A percentile compares a stretch with the other conserved stretches of the same genome.
Evolutionary conservation across 1,140 invertebrate species (phyloP).

Genomic region (Chelonus insularis): DNA sequence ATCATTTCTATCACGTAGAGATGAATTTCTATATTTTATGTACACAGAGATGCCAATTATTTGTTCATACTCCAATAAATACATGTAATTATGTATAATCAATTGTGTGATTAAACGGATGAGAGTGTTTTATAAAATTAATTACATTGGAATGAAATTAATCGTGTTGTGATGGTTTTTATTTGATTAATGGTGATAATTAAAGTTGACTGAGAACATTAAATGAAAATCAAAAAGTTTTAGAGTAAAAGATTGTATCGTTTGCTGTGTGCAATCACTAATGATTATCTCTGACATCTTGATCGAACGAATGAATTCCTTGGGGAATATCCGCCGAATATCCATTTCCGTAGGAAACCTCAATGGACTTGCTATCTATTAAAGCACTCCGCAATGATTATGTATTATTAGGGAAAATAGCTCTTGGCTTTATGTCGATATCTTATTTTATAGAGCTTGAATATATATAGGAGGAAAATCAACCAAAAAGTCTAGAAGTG

Average conservation of each 20-base stretch:
- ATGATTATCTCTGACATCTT: neutral
- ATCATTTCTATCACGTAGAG: too few species aligned
- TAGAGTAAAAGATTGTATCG: neutral
- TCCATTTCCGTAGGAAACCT: slow-evolving; percentile 5
- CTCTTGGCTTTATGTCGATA: neutral
- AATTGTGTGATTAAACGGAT: too few species aligned
- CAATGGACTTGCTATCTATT: neutral
- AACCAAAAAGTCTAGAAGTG: too few species aligned
- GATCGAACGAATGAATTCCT: neutral
- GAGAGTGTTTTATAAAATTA: too few species aligned
- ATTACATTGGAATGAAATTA: too few species aligned
- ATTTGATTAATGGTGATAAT: too few species aligned
- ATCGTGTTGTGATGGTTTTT: too few species aligned
- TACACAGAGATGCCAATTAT: too few species aligned
- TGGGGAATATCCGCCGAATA: neutral
- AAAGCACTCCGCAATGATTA: neutral
- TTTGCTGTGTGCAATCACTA: neutral
- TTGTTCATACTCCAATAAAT: too few species aligned
- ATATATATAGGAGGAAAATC: neutral
- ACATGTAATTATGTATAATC: too few species aligned
- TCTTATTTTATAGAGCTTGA: neutral
- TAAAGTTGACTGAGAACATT: neutral
- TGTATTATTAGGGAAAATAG: slow-evolving; percentile 5
- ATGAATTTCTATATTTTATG: too few species aligned
- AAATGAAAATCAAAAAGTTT: neutral